Conservation (phyloP, 2,797 vertebrate genomes). For the Falco berigora region DNA sequence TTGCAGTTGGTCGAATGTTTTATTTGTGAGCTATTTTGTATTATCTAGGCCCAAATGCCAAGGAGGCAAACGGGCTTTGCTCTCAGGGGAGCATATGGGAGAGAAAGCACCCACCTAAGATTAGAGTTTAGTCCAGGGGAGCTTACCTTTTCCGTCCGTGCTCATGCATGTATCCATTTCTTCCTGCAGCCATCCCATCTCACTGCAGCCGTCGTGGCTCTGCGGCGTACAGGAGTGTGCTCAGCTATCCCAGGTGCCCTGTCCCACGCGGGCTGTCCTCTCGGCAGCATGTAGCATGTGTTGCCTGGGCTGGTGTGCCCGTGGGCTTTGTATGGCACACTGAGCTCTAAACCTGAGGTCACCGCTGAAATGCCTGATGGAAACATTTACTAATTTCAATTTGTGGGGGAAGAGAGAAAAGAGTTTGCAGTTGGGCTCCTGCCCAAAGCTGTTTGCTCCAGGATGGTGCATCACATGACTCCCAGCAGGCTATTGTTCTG, state of each 20-base stretch:
- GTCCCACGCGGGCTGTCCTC: not conserved
- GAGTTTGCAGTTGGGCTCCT: not conserved
- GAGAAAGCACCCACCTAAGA: not conserved
- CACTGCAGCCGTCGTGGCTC: fast-evolving
- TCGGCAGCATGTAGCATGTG: fast-evolving
- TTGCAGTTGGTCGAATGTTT: not conserved
- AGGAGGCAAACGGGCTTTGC: not conserved
- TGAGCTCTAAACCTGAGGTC: not conserved
- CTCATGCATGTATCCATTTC: fast-evolving
- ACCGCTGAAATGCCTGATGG: not conserved
- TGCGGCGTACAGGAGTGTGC: not conserved
- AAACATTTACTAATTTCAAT: not conserved
- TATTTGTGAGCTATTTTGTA: not conserved
- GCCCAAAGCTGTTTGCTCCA: not conserved
- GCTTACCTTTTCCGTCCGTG: not conserved
- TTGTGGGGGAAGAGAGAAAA: not conserved
- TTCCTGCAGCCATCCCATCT: not conserved
- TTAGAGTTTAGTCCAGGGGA: not conserved
- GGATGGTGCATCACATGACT: not conserved
- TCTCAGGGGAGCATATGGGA: not conserved
- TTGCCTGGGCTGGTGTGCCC: not conserved
- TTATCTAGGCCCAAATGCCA: not conserved
- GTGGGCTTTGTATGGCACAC: not conserved
- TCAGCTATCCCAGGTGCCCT: not conserved
- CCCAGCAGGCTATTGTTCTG: not conserved